phyloP scores from a whole-genome alignment of 1,140 invertebrate species.

The Drosophila santomea region DNA sequence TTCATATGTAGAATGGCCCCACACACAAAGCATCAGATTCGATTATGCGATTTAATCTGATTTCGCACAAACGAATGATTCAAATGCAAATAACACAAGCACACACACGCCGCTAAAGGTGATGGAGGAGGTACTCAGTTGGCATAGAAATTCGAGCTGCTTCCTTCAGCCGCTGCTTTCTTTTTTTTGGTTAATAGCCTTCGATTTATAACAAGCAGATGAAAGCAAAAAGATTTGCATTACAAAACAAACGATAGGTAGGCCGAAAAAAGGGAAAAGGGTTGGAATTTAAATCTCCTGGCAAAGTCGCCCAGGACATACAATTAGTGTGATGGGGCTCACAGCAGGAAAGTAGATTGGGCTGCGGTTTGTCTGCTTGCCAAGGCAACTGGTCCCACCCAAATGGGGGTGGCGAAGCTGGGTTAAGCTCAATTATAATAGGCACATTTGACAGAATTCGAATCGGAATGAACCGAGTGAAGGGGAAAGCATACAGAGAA shows the following conservation, averaged over 20 bases:
- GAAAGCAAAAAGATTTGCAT: constrained; percentile 81
- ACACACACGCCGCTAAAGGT: constrained; percentile 27
- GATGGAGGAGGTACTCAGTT: constrained; percentile 30
- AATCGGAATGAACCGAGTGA: constrained; percentile 16
- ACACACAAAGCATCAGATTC: constrained; percentile 72
- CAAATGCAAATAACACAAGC: constrained; percentile 75
- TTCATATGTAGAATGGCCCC: constrained; percentile 5
- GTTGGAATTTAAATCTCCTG: constrained; percentile 14
- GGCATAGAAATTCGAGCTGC: constrained; percentile 66
- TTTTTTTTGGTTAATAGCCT: constrained; percentile 70
- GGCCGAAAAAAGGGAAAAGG: constrained; percentile 24
- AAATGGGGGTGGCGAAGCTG: constrained; percentile 1
- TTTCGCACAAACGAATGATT: constrained; percentile 83
- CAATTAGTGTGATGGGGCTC: constrained; percentile 61
- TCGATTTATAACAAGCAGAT: constrained; percentile 82
- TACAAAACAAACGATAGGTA: constrained; percentile 77
- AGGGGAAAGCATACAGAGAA: neutral
- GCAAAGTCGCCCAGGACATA: constrained; percentile 48
- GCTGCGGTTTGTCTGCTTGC: constrained; percentile 55
- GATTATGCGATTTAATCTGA: constrained; percentile 83
- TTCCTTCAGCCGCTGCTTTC: neutral
- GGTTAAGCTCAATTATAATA: constrained; percentile 50
- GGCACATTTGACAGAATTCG: constrained; percentile 39
- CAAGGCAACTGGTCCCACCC: constrained; percentile 33
- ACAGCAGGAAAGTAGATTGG: constrained; percentile 56